phyloP scores from a whole-genome alignment of 2,797 vertebrate genomes.

The Poecile montanus region DNA sequence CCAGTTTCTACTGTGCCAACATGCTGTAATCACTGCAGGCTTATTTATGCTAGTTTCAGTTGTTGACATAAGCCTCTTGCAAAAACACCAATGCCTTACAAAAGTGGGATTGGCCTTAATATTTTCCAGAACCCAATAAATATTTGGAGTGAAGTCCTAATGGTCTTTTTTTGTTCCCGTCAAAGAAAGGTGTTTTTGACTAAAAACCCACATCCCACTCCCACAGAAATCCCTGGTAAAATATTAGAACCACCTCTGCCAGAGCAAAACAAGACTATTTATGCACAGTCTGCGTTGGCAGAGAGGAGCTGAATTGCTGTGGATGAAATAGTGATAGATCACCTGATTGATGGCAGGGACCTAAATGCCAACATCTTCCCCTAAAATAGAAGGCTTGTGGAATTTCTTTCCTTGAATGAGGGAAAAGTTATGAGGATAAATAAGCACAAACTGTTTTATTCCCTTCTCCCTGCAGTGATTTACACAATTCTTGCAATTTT shows the following conservation, averaged over 20 bases:
- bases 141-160: not conserved
- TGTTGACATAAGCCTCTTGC: not conserved
- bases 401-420: not conserved
- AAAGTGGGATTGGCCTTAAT: accelerated
- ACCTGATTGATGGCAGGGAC: not conserved
- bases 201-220: not conserved
- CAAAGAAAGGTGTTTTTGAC: not conserved
- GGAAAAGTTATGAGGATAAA: not conserved
- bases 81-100: not conserved
- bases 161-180: not conserved
- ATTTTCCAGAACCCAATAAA: not conserved
- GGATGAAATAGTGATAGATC: not conserved
- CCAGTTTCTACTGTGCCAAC: not conserved
- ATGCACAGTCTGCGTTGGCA: not conserved
- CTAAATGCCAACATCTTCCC: not conserved
- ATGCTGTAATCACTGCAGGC: no score
- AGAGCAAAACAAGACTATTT: not conserved
- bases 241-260: not conserved
- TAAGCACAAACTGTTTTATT: not conserved
- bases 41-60: not conserved
- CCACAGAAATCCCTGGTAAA: not conserved
- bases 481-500: not conserved
- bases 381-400: not conserved
- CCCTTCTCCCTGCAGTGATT: not conserved
- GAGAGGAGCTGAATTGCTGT: not conserved